Base-by-base conservation (phyloP, 2,797 vertebrate genomes). In the Orestias chungarensis region DNA sequence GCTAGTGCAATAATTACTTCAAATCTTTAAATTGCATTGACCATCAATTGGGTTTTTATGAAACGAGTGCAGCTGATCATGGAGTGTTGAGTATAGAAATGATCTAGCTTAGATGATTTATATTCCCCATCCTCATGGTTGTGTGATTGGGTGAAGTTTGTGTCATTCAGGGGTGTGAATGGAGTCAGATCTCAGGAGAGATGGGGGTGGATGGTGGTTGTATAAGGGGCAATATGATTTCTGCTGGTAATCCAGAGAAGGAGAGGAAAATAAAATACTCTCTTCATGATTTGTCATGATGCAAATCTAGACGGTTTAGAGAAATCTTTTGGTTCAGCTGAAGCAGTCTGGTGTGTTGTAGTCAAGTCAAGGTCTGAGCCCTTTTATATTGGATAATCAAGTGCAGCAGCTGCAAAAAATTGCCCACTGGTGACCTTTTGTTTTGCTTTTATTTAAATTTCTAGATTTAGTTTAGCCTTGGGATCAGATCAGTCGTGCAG, bases 121-220 rank as follows among this genome's bases (percentile, higher is more conserved):
- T 87, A 64, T 54, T 80, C 65, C 68, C 80, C 71, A 65, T 82
- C 71, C 69, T 69, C 64, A 78, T 73, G 46, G 69, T 72, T 74
- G 64, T 86, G 81, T 71, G 82, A 70, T 49, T 77, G 72, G 73
- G 66, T 84, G 80, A 87, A 79, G 81, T 80, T 68, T 82, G 84
- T 85, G 70, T 31, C 76, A 74, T 73, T 90, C 82, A 85, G 76
- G 88, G 76, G 86, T 79, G 86, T 85, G 84, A 91, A 89, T 86
- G 64, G 81, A 86, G 74, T 76, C 72, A 54, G 69, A 76, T 86
- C 89, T 85, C 82, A 33, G 65, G 57, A 75, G 85, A 79, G 49
- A 77, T 78, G 67, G 57, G 25, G 8, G 44, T 40, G 46, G 23
- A 50, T n/a, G 42, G 43, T 40, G 47, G 14, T 52, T n/a, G 27